Evolutionary conservation across 2,888 invertebrate species (phyloP), one percentile per base, ranked within the genome.

Genomic region (Peribatodes rhomboidaria): DNA sequence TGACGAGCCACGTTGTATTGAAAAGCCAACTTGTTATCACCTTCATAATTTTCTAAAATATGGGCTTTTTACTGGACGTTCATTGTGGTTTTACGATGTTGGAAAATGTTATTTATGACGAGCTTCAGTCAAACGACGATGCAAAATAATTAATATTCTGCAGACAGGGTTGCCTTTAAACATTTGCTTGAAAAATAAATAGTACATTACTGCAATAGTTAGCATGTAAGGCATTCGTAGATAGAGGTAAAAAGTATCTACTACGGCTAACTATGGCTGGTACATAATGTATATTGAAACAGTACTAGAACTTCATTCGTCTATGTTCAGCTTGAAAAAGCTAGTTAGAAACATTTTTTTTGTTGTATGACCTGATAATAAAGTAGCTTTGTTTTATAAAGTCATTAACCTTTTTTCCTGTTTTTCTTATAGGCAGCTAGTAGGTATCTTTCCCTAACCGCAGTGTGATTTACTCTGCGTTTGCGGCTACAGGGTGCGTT

Each of bases 401-500:
- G 13, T 22, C 27, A 27, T 27, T 47, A n/a, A 11, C 3, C 10
- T 31, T 31, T 27, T 31, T n/a, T 4, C n/a, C n/a, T 33, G 18
- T 20, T 61, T 20, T 33, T 14, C 11, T 41, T 14, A 22, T 52
- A 46, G 42, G 39, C 44, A 52, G n/a, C 52, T 53, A 35, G 39
- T 52, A n/a, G 56, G 37, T n/a, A 50, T 53, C 35, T n/a, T 61
- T 57, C 55, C 35, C 64, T 69, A 72, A 80, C 80, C 80, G 74
- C 80, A 79, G 60, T 66, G 68, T 74, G 73, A 70, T 68, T 71
- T 74, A 67, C 66, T 56, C 56, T 66, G 52, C 50, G 70, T 70
- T 73, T 74, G 81, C 67, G 76, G 76, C 75, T 68, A 62, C 70
- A 65, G 70, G 68, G 77, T 75, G 73, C 81, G 69, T 82, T 81